Evolutionary conservation across 1,140 invertebrate species (phyloP).

Genomic region (Tyrophagus putrescentiae): DNA sequence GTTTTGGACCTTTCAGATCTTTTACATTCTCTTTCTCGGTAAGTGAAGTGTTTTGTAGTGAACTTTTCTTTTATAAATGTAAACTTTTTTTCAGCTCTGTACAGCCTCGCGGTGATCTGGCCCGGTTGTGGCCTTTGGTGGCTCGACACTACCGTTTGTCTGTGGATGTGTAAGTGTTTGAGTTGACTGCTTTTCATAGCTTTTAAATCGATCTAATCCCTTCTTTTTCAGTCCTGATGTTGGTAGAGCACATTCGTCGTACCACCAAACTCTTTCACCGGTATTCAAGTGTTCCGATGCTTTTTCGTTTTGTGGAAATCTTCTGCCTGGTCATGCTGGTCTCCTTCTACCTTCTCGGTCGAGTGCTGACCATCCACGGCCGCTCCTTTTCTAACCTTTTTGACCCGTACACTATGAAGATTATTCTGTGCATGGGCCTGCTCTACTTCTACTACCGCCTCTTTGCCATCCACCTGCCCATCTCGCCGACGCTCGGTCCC

Average conservation of each 20-base stretch:
- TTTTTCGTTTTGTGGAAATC: constrained; percentile 27
- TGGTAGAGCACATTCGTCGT: constrained; percentile 19
- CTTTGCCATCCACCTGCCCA: constrained; percentile 35
- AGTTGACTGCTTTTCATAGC: constrained; percentile 29
- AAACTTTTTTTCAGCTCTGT: constrained; percentile 27
- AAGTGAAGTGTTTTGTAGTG: not conserved
- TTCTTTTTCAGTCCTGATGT: constrained; percentile 4
- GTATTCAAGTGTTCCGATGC: constrained; percentile 26
- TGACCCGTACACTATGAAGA: constrained; percentile 26
- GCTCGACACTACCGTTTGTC: constrained; percentile 32
- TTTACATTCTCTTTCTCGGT: constrained; percentile 34
- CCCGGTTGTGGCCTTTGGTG: constrained; percentile 35
- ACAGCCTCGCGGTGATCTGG: constrained; percentile 33
- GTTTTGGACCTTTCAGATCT: constrained; percentile 32
- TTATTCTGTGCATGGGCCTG: constrained; percentile 29
- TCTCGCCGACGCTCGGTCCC: constrained; percentile 36
- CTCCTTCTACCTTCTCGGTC: constrained; percentile 23
- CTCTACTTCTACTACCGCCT: constrained; percentile 37
- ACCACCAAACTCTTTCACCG: constrained; percentile 22
- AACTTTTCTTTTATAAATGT: not conserved
- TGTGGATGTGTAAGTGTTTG: constrained; percentile 33
- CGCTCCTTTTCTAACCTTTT: constrained; percentile 9
- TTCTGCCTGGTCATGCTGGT: constrained; percentile 25
- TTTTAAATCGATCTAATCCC: constrained; percentile 16
- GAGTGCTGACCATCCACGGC: constrained; percentile 18